Percentiles rank a stretch among this genome's conserved stretches.
Evolutionary conservation across 1,140 invertebrate species (phyloP).

Genomic region (Drosophila bocqueti): DNA sequence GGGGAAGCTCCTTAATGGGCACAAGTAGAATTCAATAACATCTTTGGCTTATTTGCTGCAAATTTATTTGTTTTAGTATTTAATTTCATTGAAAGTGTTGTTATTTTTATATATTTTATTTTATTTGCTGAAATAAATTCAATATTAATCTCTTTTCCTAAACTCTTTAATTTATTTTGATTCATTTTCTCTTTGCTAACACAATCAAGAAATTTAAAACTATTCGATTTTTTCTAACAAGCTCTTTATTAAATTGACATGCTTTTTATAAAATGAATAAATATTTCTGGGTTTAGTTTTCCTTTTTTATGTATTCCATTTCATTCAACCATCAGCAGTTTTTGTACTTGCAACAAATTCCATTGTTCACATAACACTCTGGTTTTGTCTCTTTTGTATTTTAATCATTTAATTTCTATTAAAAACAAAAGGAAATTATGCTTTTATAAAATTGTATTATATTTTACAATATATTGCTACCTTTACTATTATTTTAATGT

Average conservation of each 20-base stretch:
- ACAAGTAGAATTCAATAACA: not conserved
- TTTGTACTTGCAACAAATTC: not conserved
- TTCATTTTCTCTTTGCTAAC: not conserved
- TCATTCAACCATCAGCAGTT: not conserved
- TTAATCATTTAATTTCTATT: not conserved
- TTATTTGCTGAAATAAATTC: not conserved
- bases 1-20: not conserved
- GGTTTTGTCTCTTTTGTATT: accelerated
- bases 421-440: not conserved
- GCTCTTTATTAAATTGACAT: not conserved
- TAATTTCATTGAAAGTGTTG: not conserved
- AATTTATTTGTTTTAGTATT: not conserved
- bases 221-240: not conserved
- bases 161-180: not conserved
- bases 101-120: not conserved
- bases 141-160: too few species aligned
- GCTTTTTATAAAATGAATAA: not conserved
- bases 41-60: not conserved
- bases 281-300: not conserved
- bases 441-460: too few species aligned
- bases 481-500: too few species aligned
- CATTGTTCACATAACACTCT: not conserved
- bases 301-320: not conserved
- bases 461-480: too few species aligned
- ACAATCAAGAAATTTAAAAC: not conserved